Percentiles rank a stretch among this genome's conserved stretches.
These are phyloP conservation scores for Platysternon megacephalum DNA, from an alignment of 2,113 vertebrate species.

Conservation along the genomic window DNA sequence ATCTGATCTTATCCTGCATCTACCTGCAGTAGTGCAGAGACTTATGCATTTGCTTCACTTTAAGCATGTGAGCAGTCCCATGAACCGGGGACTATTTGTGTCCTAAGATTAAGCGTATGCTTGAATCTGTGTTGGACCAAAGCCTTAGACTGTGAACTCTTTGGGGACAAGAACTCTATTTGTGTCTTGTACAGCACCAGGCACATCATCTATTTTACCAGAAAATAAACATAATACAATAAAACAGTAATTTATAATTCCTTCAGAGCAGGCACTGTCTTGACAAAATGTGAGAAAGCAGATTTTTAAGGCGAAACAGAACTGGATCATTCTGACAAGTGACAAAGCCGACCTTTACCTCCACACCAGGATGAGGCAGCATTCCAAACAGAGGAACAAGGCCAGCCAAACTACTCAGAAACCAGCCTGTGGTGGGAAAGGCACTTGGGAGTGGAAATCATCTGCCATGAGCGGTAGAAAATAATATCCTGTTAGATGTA, in stretches of 20 bases:
- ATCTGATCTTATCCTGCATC: neutral
- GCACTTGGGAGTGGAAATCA: neutral
- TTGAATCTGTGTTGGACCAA: neutral
- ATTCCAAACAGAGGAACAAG: neutral
- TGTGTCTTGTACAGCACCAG: neutral
- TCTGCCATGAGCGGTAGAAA: neutral
- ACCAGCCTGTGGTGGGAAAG: neutral
- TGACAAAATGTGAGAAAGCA: neutral
- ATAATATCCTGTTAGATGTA: accelerated
- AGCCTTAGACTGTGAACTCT: neutral
- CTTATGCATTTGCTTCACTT: constrained; percentile 21
- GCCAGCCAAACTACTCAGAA: neutral
- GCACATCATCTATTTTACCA: neutral
- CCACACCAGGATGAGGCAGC: accelerated
- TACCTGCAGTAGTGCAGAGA: neutral
- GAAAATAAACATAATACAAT: neutral
- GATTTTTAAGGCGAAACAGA: neutral
- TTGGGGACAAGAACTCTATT: neutral
- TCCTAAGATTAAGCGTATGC: neutral
- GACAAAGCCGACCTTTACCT: neutral
- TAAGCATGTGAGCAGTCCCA: constrained; percentile 2
- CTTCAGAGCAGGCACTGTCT: neutral
- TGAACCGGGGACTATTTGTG: neutral
- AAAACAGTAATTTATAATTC: neutral
- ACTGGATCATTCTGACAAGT: neutral